Evolutionary conservation across 2,888 invertebrate species (phyloP), one percentile per base, ranked within the genome.

Genomic region (Toxonevra muliebris): DNA sequence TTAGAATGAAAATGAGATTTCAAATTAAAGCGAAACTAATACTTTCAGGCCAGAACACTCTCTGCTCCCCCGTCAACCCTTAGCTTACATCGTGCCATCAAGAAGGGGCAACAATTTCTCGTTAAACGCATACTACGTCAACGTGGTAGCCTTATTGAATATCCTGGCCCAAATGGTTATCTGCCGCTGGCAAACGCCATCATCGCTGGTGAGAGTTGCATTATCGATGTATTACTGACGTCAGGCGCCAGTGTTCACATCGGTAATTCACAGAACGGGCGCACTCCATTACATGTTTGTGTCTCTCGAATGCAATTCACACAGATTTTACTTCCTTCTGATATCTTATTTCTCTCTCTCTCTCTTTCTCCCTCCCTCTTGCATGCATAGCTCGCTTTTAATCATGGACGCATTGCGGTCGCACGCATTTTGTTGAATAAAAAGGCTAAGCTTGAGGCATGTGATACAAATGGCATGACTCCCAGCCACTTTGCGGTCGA

Each of bases 111-210:
- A 67, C 82, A 83, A 42, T 84, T 83, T 74, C 72, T 85, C 70
- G 80, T 84, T 13, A 85, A 84, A 61, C 78, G 83, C 48, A 81
- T 84, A 71, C 66, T 85, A 42, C 80, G 77, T 15, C 78, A 79
- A 10, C 79, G 82, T 1, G 80, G 82, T 13, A 79, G 76, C 63
- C 73, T 85, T 53, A 76, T 84, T 59, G 80, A 83, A 68, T 79
- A 81, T 68, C 83, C 85, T 1, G 81, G 78, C 7, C 78, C 82
- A 3, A 85, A 84, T 69, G 84, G 84, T 5, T 82, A 79, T 58
- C 74, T 83, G 55, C 84, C 85, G 1, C 65, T 85, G 69, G 84
- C 82, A 43, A 84, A 84, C 77, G 85, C 85, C 9, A 84, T 84
- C 57, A 77, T 76, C 8, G 78, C 77, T 68, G 82, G 81, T 20